phyloP scores from a whole-genome alignment of 2,113 vertebrate species.

The Neofelis nebulosa region DNA sequence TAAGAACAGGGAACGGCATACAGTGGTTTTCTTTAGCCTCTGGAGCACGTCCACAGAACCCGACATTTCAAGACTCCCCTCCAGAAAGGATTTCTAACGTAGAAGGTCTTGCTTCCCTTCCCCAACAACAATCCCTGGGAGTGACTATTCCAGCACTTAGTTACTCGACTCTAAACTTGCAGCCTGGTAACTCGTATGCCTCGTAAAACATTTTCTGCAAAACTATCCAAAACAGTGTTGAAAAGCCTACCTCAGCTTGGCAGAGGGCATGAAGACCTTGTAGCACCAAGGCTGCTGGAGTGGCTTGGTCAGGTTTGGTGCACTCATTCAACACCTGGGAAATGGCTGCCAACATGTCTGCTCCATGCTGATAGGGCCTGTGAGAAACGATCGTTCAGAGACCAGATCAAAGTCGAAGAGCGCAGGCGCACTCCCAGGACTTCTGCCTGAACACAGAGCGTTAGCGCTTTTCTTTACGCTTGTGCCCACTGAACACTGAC shows the following conservation, averaged over 20 bases:
- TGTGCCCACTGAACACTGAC: not conserved
- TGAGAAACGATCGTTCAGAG: conserved; percentile 4
- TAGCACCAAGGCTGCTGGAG: conserved; percentile 91
- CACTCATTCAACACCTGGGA: conserved; percentile 91
- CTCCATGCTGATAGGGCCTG: conserved; percentile 97
- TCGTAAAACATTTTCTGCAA: not conserved
- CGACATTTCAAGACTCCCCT: not conserved
- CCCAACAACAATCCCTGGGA: not conserved
- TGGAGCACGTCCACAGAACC: not conserved
- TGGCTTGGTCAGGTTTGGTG: conserved; percentile 90
- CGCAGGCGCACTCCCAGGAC: not conserved
- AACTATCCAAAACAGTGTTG: not conserved
- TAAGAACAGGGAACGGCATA: not conserved
- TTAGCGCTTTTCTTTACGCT: not conserved
- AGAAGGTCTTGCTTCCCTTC: not conserved
- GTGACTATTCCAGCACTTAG: not conserved
- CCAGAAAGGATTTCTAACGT: not conserved
- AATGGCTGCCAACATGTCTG: conserved; percentile 96
- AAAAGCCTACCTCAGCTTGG: conserved; percentile 90
- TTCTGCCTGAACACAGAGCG: not conserved
- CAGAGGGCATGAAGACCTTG: conserved; percentile 95
- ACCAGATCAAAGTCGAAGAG: not conserved
- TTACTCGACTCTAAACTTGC: not conserved
- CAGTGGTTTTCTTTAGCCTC: not conserved
- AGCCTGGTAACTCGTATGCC: not conserved